Base-by-base conservation (phyloP, 1,140 invertebrate genomes). In the Ceratina calcarata region DNA sequence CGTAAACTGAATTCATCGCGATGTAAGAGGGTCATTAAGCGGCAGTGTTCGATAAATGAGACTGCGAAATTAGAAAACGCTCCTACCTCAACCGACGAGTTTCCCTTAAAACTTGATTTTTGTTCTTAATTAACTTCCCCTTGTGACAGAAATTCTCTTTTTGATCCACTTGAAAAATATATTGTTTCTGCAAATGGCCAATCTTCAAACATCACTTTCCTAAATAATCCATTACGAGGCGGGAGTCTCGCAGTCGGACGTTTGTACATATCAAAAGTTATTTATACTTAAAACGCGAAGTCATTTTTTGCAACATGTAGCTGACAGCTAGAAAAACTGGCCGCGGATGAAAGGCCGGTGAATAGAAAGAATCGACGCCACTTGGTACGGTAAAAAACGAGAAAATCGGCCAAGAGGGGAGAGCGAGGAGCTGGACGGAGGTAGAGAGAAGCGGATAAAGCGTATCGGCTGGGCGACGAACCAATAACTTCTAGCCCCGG, bases 401-500 rank as follows among this genome's bases (percentile, higher is more conserved):
- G 45, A 32, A 32, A 1, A 32, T 45, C 45, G 22, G 13, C 4
- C 22, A 45, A 20, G 32, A 45, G 49, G 20, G 37, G 64, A 27
- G 55, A 61, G 49, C 57, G 57, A 62, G 49, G 51, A 15, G 27
- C 20, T 45, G 55, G n/a, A 18, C 10, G 55, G 76, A 62, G 57
- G 61, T 3, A 55, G 51, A 68, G 53, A 6, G 67, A 32, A 27
- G 49, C 53, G 69, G 32, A 68, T 78, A 65, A 82, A 64, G 27
- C 55, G 70, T 58, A 81, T 84, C 65, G 49, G n/a, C 68, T 51
- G 64, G 37, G 37, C n/a, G 45, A 55, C 53, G 65, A 81, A 85
- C 73, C 79, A 84, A 85, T 84, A 85, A 84, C 74, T 74, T 74
- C 22, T 64, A 13, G 16, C 61, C 27, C 37, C 60, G 55, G 10